These are phyloP conservation scores for Sminthopsis crassicaudata DNA, from an alignment of 2,113 vertebrate species.

Conservation along the genomic window DNA sequence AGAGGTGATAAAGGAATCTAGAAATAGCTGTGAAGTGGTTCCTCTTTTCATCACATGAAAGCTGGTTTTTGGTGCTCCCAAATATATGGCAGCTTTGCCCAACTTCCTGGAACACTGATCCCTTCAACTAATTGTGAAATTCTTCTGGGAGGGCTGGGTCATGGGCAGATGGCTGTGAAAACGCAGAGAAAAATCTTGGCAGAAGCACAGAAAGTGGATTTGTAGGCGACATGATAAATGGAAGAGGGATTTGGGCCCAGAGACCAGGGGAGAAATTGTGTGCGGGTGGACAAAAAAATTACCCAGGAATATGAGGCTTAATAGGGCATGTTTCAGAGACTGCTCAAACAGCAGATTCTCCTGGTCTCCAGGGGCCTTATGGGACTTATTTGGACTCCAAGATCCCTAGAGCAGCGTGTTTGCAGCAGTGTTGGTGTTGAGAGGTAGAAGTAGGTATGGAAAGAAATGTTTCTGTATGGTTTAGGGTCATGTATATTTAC, in stretches of 20 bases:
- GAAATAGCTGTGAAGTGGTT: neutral
- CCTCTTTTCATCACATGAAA: neutral
- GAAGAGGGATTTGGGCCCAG: slow-evolving; percentile 47
- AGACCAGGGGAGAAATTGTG: slow-evolving; percentile 30
- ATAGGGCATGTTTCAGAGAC: neutral
- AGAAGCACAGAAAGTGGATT: slow-evolving; percentile 51
- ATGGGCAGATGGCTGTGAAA: slow-evolving; percentile 55
- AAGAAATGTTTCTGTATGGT: neutral
- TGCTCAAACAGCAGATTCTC: neutral
- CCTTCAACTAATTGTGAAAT: slow-evolving; percentile 50
- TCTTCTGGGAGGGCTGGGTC: slow-evolving; percentile 64
- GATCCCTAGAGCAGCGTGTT: neutral
- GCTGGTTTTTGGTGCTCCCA: neutral
- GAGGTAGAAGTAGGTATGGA: neutral
- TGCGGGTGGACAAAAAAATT: neutral
- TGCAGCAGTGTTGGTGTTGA: neutral
- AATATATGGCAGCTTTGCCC: slow-evolving; percentile 14
- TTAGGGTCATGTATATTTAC: neutral
- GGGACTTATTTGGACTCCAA: neutral
- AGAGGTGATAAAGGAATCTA: neutral
- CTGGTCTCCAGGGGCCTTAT: neutral
- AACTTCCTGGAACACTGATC: slow-evolving; percentile 55
- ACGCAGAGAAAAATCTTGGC: slow-evolving; percentile 59
- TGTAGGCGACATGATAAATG: slow-evolving; percentile 52
- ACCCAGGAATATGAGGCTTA: slow-evolving; percentile 26